Conservation (phyloP, 2,888 invertebrate species). For the Amphipoea lucens region DNA sequence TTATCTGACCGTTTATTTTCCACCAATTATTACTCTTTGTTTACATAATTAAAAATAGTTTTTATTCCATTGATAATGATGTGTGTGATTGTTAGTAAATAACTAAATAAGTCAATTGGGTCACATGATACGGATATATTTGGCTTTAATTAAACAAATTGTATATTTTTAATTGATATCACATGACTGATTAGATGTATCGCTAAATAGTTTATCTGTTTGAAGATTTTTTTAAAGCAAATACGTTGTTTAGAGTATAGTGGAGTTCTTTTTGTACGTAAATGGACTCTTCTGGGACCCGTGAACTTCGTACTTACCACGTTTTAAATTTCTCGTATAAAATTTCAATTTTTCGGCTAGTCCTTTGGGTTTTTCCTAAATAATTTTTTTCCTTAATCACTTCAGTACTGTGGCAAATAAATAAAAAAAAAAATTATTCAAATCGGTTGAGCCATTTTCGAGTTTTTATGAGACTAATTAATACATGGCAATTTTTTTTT, state of each 20-base stretch:
- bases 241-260: not conserved
- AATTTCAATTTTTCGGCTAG: too few species aligned
- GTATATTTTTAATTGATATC: constrained; percentile 10
- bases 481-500: too few species aligned
- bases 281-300: not conserved
- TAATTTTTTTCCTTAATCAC: too few species aligned
- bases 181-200: constrained; percentile 5
- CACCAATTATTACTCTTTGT: constrained; percentile 1
- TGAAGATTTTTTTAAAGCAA: not conserved
- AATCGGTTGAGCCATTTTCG: too few species aligned
- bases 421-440: too few species aligned
- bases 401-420: too few species aligned
- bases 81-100: constrained; percentile 13
- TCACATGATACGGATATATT: constrained; percentile 35
- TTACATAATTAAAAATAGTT: constrained; percentile 31
- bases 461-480: too few species aligned
- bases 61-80: constrained; percentile 18
- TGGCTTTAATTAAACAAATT: constrained; percentile 23
- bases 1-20: not conserved
- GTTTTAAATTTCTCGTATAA: not conserved
- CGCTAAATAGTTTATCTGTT: not conserved
- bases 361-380: too few species aligned
- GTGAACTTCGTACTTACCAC: not conserved
- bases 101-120: constrained; percentile 29
- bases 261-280: too few species aligned